Evolutionary conservation across 2,797 vertebrate genomes (phyloP).

Genomic region (Hozukius guyotensis): DNA sequence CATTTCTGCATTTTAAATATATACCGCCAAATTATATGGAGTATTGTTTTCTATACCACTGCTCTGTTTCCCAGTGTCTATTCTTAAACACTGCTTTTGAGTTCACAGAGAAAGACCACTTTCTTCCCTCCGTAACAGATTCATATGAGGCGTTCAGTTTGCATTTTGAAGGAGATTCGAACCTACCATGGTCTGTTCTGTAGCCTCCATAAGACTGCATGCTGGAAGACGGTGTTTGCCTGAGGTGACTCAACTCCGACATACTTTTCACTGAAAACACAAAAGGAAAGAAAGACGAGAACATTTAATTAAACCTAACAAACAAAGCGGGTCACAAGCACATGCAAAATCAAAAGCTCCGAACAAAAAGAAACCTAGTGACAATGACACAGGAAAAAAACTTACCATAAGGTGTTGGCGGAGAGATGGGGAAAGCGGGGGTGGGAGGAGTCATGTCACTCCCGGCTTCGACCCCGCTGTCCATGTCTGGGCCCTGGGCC

Average conservation of each 20-base stretch:
- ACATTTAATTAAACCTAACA: not conserved
- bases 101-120: not conserved
- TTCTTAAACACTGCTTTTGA: not conserved
- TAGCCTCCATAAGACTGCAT: slow-evolving; percentile 73
- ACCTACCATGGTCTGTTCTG: slow-evolving; percentile 83
- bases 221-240: slow-evolving; percentile 71
- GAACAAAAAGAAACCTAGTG: not conserved
- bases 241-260: slow-evolving; percentile 68
- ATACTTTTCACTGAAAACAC: slow-evolving; percentile 83
- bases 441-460: slow-evolving; percentile 81
- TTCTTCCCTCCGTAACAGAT: not conserved
- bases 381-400: not conserved
- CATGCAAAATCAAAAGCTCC: not conserved
- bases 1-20: not conserved
- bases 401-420: slow-evolving; percentile 82
- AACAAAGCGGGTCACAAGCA: not conserved
- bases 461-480: slow-evolving; percentile 74
- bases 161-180: not conserved
- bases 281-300: slow-evolving; percentile 2
- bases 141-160: not conserved
- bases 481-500: slow-evolving; percentile 71
- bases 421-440: slow-evolving; percentile 87
- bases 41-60: not conserved
- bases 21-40: not conserved
- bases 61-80: not conserved